phyloP scores from a whole-genome alignment of 2,113 vertebrate genomes.

The Strix aluco region DNA sequence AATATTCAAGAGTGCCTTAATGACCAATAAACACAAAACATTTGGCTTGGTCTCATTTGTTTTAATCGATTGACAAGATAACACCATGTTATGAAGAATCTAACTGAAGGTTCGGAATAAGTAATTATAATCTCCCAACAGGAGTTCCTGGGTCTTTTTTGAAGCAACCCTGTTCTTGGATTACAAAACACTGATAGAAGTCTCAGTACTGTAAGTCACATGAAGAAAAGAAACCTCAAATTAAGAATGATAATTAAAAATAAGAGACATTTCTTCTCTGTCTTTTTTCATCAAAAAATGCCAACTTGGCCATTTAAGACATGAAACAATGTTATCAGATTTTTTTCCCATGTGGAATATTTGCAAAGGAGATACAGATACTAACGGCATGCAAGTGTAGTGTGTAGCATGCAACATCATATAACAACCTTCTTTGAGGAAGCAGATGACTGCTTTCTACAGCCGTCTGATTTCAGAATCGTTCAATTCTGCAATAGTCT shows the following conservation, averaged over 20 bases:
- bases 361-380: background rate
- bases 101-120: constrained; percentile 15
- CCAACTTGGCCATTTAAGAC: background rate
- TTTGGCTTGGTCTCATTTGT: background rate
- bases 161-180: background rate
- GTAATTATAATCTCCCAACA: background rate
- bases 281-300: background rate
- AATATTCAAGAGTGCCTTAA: background rate
- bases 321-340: background rate
- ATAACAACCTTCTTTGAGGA: background rate
- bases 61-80: background rate
- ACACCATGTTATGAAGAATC: background rate
- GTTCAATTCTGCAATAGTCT: background rate
- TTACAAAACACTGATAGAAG: background rate
- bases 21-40: background rate
- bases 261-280: background rate
- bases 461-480: background rate
- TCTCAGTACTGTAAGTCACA: background rate
- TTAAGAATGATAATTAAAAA: constrained; percentile 24
- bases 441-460: background rate
- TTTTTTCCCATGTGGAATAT: background rate
- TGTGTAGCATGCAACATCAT: background rate
- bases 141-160: constrained; percentile 9
- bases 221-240: constrained; percentile 7
- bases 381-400: background rate